A percentile compares a stretch with the other conserved stretches of the same genome.
Evolutionary conservation across 2,113 vertebrate species (phyloP).

Genomic region (Calypte anna): DNA sequence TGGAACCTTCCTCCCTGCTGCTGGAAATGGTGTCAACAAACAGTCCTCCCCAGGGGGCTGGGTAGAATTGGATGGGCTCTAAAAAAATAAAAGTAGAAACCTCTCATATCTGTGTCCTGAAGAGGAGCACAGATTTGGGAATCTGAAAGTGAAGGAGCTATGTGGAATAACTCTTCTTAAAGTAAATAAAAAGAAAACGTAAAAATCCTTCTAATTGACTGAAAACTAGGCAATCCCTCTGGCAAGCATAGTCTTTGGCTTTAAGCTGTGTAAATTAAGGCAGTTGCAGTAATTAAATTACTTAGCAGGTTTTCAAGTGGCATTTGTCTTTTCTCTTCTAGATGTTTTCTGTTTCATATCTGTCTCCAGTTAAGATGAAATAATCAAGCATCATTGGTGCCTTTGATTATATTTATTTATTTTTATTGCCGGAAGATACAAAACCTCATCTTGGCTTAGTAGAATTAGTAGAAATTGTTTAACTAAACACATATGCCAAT

Average conservation of each 20-base stretch:
- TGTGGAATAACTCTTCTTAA: background rate
- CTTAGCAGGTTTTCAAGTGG: constrained; percentile 12
- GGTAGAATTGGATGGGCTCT: background rate
- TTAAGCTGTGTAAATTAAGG: constrained; percentile 31
- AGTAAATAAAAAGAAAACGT: background rate
- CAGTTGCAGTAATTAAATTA: constrained; percentile 52
- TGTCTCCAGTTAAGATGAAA: constrained; percentile 8
- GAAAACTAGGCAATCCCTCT: background rate
- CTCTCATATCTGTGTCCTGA: background rate
- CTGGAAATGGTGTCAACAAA: background rate
- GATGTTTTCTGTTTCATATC: constrained; percentile 12
- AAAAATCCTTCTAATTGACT: constrained; percentile 7
- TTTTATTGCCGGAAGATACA: background rate
- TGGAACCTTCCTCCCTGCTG: background rate
- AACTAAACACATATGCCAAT: background rate
- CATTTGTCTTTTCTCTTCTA: background rate
- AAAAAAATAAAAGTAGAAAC: background rate
- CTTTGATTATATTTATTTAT: background rate
- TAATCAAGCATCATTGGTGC: background rate
- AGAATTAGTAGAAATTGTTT: background rate
- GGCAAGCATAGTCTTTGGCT: background rate
- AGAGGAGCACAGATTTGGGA: background rate
- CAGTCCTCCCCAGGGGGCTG: background rate
- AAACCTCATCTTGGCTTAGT: background rate
- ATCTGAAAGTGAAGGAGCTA: background rate